A percentile compares a stretch with the other conserved stretches of the same genome.
These are phyloP conservation scores for Holotrichia oblita DNA, from an alignment of 1,140 invertebrate genomes.

Conservation along the genomic window DNA sequence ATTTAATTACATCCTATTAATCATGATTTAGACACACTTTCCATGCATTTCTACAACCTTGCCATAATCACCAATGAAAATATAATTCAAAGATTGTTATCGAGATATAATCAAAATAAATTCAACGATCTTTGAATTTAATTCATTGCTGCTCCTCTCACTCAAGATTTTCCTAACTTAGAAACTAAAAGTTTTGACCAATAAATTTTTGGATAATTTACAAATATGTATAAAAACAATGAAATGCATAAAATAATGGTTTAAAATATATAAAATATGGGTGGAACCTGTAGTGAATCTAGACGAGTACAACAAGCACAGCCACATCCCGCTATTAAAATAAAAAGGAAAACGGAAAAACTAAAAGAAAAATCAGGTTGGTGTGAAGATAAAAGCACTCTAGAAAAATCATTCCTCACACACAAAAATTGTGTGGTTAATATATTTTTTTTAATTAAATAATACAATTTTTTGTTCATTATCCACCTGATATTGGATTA, in stretches of 20 bases:
- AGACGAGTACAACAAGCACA: constrained; percentile 52
- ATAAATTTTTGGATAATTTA: not conserved
- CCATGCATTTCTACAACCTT: not conserved
- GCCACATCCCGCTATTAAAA: constrained; percentile 41
- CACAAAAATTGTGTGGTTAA: not conserved
- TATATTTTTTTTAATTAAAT: not conserved
- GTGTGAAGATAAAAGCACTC: constrained; percentile 45
- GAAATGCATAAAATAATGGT: too few species aligned
- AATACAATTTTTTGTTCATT: not conserved
- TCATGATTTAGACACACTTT: not conserved
- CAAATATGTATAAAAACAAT: not conserved
- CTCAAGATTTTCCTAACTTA: not conserved
- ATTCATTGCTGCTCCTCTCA: not conserved
- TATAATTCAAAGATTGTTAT: not conserved
- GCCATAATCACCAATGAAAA: not conserved
- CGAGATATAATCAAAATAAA: not conserved
- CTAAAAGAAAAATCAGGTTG: constrained; percentile 38
- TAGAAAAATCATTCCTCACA: not conserved
- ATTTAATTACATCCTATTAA: too few species aligned
- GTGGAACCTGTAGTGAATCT: constrained; percentile 42
- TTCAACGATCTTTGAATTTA: not conserved
- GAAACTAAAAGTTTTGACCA: not conserved
- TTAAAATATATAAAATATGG: not conserved
- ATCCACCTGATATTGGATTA: not conserved
- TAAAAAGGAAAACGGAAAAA: not conserved